These are phyloP conservation scores for Saguinus oedipus DNA, from an alignment of 2,797 vertebrate genomes.

Conservation along the genomic window DNA sequence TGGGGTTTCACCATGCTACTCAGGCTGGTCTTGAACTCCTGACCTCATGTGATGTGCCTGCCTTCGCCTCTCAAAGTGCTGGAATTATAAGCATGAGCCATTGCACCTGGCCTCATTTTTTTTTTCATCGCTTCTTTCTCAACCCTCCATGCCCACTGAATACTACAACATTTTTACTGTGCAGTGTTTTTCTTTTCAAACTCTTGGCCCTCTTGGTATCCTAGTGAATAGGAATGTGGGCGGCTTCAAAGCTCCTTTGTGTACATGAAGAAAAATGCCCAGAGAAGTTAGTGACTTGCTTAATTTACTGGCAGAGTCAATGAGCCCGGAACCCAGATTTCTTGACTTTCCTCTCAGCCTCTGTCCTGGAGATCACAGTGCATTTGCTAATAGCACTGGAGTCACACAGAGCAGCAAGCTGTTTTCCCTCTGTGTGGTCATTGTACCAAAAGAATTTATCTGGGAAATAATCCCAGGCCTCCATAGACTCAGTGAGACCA, in stretches of 20 bases:
- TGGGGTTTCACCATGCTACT: not conserved
- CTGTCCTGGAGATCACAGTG: not conserved
- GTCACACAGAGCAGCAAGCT: not conserved
- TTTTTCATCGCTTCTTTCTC: not conserved
- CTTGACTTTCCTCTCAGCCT: not conserved
- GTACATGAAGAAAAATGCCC: conserved; percentile 3
- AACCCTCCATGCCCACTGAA: not conserved
- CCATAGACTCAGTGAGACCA: not conserved
- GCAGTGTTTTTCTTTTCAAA: not conserved
- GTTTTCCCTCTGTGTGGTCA: conserved; percentile 39
- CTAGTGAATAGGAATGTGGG: conserved; percentile 46
- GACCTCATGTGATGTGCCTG: not conserved
- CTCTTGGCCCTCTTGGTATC: conserved; percentile 48
- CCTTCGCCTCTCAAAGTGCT: not conserved
- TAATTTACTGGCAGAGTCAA: conserved; percentile 52
- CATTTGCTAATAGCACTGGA: conserved; percentile 19
- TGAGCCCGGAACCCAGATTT: not conserved
- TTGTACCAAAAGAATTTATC: conserved; percentile 35
- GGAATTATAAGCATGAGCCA: not conserved
- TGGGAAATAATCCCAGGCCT: not conserved
- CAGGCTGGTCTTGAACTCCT: not conserved
- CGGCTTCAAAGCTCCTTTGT: conserved; percentile 43
- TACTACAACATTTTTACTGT: not conserved
- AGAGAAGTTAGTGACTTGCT: not conserved
- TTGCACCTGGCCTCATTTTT: not conserved